These are phyloP conservation scores for Pogonus chalceus DNA, from an alignment of 1,140 invertebrate genomes.

Conservation along the genomic window DNA sequence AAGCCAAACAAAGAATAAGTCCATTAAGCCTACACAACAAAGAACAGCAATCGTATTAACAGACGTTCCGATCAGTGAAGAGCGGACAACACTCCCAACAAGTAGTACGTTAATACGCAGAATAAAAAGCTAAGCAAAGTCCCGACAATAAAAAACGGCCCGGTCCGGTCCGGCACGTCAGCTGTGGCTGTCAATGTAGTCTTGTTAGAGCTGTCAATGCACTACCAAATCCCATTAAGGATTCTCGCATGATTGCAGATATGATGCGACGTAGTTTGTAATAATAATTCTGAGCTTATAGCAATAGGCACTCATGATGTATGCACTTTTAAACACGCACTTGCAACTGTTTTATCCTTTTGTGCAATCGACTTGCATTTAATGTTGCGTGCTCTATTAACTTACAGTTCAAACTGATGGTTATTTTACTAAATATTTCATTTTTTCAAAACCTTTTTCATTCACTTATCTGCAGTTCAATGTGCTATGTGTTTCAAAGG, in stretches of 20 bases:
- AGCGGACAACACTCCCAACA: background rate
- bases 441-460: too few species aligned
- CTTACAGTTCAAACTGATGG: too few species aligned
- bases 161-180: background rate
- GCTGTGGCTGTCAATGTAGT: slow-evolving; percentile 3
- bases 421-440: too few species aligned
- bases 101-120: background rate
- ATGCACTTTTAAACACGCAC: background rate
- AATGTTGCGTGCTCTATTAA: too few species aligned
- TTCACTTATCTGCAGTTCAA: too few species aligned
- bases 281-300: background rate
- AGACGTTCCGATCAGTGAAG: background rate
- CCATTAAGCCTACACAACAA: background rate
- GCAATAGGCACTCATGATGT: background rate
- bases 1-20: slow-evolving; percentile 2
- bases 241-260: background rate
- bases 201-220: slow-evolving; percentile 2
- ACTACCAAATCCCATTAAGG: slow-evolving; percentile 5
- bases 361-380: too few species aligned
- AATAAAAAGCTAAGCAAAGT: background rate
- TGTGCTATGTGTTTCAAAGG: too few species aligned
- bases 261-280: background rate
- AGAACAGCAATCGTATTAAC: slow-evolving; percentile 3
- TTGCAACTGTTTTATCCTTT: background rate
- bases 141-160: background rate